Base-by-base conservation (phyloP, 2,888 invertebrate genomes). In the Lathronympha strigana region DNA sequence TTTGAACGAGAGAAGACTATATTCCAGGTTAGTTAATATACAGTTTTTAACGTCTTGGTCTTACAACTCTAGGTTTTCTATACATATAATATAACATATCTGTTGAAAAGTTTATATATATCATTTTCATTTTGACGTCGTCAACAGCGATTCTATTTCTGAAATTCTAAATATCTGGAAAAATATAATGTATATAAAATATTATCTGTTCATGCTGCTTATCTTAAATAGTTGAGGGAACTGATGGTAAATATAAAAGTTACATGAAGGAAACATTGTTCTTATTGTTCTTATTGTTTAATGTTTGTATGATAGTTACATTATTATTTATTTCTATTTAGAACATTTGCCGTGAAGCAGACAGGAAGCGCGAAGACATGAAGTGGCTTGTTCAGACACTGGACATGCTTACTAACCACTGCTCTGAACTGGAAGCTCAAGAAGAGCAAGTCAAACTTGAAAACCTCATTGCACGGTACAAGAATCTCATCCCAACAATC, bases 371-470 rank as follows among this genome's bases (percentile, higher is more conserved):
- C 25, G 98, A 98, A 84, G 97, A 98, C 77, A 98, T 98, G 96
- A 98, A 98, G 81, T 98, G 98, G 97, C 92, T 99, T 62, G 97
- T 98, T 0, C 97, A 98, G 86, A 97, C 97, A 13, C 88, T 98
- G 58, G 98, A 98, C 78, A 95, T 95, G 75, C 93, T 99, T 67
- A 94, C 96, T 19, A 95, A 96, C 66, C 96, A 97, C 79, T 95
- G 96, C 72, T 94, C 96, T 11, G 96, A 97, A 76, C 93, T 93
- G 50, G 97, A 97, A 86, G 96, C 96, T 0, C 92, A 95, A 69
- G 88, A 93, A 25, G 98, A 98, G 84, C 97, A 98, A 82, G 93
- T 94, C 68, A 95, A 95, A 76, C 91, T 99, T 13, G 97, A 98
- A 81, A 94, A 94, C 68, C 90, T 98, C 17, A 96, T 98, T 67